Evolutionary conservation across 1,140 invertebrate species (phyloP), one percentile per base, ranked within the genome.

Genomic region (Hycleus cichorii): DNA sequence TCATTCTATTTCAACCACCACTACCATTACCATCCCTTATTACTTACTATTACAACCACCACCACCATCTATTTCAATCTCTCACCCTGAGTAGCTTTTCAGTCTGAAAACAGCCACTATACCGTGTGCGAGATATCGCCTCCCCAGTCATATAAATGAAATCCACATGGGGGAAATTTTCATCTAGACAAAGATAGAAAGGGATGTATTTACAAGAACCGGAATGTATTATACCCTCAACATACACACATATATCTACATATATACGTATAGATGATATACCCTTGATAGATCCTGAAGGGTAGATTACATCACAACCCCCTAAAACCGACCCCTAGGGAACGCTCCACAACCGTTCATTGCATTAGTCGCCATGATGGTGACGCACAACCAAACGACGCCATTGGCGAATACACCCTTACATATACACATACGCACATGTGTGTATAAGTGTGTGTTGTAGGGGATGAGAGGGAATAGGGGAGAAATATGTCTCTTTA

Each of bases 291-390:
- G 51, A 53, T 53, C 51, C 51, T 32, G 51, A 24, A 53, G 51
- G 51, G 51, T 53, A 53, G 51, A 53, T 53, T 53, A 53, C 51
- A 53, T 53, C 51, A 53, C 51, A 32, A 32, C 32, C 32, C 51
- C 32, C 32, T 7, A 7, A n/a, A 32, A 32, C 51, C 51, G 51
- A 46, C 51, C 51, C 51, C 39, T 38, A 32, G 46, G 51, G 51
- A 45, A 44, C 51, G 51, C 18, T 53, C 51, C 42, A 7, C 32
- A 4, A 7, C 12, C 51, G 51, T 53, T 53, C 51, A 53, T 53
- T 53, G 51, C 51, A 53, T 53, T 53, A 53, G 51, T 53, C 51
- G 51, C 51, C 51, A 53, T 53, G 51, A 53, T 53, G 46, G 51
- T 53, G 51, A 53, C 51, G 51, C 51, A 53, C 51, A 38, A 32